These are phyloP conservation scores for Porites evermanni DNA, from an alignment of 92 coral and sea anemone species.

Conservation along the genomic window DNA sequence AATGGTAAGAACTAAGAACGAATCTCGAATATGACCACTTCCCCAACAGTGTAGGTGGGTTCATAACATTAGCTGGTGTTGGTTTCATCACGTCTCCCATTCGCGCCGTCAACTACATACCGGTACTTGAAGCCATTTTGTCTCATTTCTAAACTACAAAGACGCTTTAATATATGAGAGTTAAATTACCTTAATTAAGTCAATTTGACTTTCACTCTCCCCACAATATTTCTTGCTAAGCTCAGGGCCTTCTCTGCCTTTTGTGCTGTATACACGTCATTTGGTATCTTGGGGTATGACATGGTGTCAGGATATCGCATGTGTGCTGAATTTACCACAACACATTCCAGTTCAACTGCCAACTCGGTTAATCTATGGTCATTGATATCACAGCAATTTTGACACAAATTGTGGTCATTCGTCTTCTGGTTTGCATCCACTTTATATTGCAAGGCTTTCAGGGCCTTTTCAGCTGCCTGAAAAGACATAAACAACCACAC, in stretches of 20 bases:
- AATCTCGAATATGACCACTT: too few species aligned
- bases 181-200: too few species aligned
- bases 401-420: not conserved
- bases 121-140: too few species aligned
- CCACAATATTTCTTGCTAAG: not conserved
- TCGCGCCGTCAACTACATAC: too few species aligned
- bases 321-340: constrained; percentile 1
- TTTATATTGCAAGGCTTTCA: constrained; percentile 2
- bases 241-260: not conserved
- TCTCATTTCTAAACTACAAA: too few species aligned
- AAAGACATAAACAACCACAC: too few species aligned
- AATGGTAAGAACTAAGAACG: too few species aligned
- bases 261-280: constrained; percentile 57
- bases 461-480: too few species aligned
- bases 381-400: constrained; percentile 10
- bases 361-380: constrained; percentile 4
- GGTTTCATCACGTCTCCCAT: too few species aligned
- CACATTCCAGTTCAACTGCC: constrained; percentile 47
- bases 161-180: too few species aligned
- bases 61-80: too few species aligned
- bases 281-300: constrained; percentile 66
- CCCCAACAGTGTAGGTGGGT: too few species aligned
- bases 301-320: not conserved
- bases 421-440: constrained; percentile 2
- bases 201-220: not conserved